These are phyloP conservation scores for Scytalopus superciliaris DNA, from an alignment of 2,113 vertebrate genomes.

Conservation along the genomic window DNA sequence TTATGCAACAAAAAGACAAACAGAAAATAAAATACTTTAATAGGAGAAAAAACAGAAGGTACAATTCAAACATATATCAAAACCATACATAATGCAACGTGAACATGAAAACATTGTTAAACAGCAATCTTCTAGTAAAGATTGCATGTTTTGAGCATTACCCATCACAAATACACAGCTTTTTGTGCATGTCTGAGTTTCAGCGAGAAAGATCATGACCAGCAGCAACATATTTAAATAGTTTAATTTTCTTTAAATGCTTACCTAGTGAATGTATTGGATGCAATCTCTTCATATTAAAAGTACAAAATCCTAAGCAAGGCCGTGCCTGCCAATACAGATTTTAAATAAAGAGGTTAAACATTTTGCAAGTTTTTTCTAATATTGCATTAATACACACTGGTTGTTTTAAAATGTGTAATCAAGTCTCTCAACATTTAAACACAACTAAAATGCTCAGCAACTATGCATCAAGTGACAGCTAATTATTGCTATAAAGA, in stretches of 20 bases:
- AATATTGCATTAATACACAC: slow-evolving; percentile 38
- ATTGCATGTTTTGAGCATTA: neutral
- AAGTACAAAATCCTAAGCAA: slow-evolving; percentile 30
- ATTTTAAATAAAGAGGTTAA: slow-evolving; percentile 35
- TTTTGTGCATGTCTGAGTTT: neutral
- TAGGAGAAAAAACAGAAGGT: neutral
- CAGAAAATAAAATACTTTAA: slow-evolving; percentile 55
- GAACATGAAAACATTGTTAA: neutral
- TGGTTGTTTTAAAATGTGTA: slow-evolving; percentile 8
- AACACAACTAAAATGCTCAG: slow-evolving; percentile 8
- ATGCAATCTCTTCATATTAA: neutral
- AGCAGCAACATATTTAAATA: slow-evolving; percentile 8
- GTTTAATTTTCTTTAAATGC: neutral
- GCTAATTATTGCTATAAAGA: slow-evolving; percentile 61
- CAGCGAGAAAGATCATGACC: slow-evolving; percentile 25
- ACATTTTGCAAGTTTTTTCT: neutral
- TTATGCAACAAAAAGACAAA: slow-evolving; percentile 35
- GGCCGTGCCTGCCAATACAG: slow-evolving; percentile 41
- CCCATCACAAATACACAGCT: slow-evolving; percentile 1
- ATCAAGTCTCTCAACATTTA: slow-evolving; percentile 1
- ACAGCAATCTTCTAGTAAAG: neutral
- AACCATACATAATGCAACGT: neutral
- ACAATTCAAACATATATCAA: slow-evolving; percentile 29
- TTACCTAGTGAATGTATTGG: slow-evolving; percentile 15
- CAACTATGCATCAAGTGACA: neutral